Percentiles rank a stretch among this genome's conserved stretches.
These are phyloP conservation scores for Xanthorhoe designata DNA, from an alignment of 2,888 invertebrate species.

Conservation along the genomic window DNA sequence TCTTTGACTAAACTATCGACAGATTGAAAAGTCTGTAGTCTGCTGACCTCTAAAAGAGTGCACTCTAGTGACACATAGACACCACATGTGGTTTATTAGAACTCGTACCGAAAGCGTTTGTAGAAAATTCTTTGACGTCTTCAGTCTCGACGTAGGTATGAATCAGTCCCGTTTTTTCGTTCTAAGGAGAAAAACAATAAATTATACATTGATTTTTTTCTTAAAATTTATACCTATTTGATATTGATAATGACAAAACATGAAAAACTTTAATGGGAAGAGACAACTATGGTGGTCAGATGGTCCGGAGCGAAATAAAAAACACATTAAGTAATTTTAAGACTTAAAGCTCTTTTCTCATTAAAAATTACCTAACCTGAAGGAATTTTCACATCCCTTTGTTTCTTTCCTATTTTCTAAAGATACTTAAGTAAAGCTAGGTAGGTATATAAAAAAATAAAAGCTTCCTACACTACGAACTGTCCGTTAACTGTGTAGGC, in stretches of 20 bases:
- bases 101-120: conserved; percentile 9
- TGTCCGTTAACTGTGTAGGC: conserved; percentile 15
- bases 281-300: no score
- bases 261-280: no score
- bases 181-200: conserved; percentile 5
- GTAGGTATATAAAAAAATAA: not conserved
- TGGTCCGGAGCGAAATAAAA: no score
- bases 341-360: no score
- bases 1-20: not conserved
- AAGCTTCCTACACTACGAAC: conserved; percentile 2
- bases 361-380: not conserved
- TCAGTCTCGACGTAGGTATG: not conserved
- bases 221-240: no score
- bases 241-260: no score
- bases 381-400: not conserved
- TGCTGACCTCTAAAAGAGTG: conserved; percentile 5
- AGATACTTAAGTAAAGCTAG: not conserved
- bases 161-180: conserved; percentile 1
- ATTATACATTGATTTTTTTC: not conserved
- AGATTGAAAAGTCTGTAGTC: not conserved
- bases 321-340: not conserved
- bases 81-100: conserved; percentile 8
- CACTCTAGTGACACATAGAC: conserved; percentile 16
- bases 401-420: not conserved
- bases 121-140: conserved; percentile 1